Evolutionary conservation across 1,140 invertebrate species (phyloP), one percentile per base, ranked within the genome.

Genomic region (Zaprionus davidi): DNA sequence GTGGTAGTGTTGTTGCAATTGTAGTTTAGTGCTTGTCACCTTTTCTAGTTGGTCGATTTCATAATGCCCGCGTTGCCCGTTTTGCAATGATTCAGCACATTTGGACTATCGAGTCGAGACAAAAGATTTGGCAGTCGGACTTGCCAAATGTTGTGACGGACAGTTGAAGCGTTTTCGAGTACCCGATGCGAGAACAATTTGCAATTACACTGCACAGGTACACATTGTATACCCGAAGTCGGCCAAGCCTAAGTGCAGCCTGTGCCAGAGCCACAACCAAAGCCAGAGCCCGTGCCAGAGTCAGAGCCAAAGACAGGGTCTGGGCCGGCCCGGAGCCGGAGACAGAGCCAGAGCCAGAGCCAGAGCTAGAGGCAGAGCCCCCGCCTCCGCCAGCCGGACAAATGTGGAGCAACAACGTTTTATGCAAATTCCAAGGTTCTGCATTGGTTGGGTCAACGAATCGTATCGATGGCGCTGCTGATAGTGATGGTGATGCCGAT

Each of bases 341-440:
- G 55, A 2, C 38, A 28, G 46, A 71, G 73, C 7, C n/a, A n/a
- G n/a, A n/a, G n/a, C n/a, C n/a, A n/a, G 44, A 41, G 31, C 15
- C 41, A 6, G 22, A 24, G 55, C 3, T 28, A 46, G 17, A 68
- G 28, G 17, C 58, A 20, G 51, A 38, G 57, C n/a, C 59, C 11
- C 24, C 59, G 53, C 55, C 71, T 17, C 34, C 31, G 44, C 12
- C 26, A 60, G 72, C 51, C 76, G 67, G 60, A 79, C 66, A 63
- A 70, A 84, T 84, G 82, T 84, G 62, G 79, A 82, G 80, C 78
- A 78, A 77, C 76, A 76, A 77, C 73, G 80, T 64, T 78, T 73
- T 66, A 88, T 88, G 84, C 66, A 76, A 88, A 88, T 88, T 88
- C 70, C 84, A 88, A 88, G 84, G 84, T 84, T 88, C 84, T 88